Percentiles rank a stretch among this genome's conserved stretches.
These are phyloP conservation scores for Acestrorhynchus altus DNA, from an alignment of 2,797 vertebrate species.

Conservation along the genomic window DNA sequence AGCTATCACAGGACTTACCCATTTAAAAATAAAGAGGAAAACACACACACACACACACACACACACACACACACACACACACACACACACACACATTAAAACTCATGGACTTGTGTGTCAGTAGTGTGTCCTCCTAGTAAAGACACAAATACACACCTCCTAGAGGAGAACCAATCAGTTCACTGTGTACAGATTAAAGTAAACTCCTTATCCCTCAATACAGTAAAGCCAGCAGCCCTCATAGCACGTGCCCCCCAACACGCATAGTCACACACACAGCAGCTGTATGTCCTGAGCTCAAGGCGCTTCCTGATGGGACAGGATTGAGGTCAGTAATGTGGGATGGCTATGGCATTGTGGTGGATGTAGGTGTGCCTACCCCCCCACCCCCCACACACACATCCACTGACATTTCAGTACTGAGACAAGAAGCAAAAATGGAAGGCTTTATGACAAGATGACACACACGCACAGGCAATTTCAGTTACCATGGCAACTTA, in stretches of 20 bases:
- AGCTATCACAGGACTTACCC: not conserved
- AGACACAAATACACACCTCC: not conserved
- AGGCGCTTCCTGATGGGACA: conserved; percentile 24
- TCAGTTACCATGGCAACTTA: conserved; percentile 45
- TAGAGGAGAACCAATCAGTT: conserved; percentile 6
- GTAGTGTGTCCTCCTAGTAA: not conserved
- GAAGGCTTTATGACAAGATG: conserved; percentile 19
- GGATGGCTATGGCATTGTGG: conserved; percentile 6
- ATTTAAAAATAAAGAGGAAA: not conserved
- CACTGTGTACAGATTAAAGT: conserved; percentile 43
- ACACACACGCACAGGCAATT: conserved; percentile 3
- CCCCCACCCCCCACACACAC: not conserved
- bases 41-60: not conserved
- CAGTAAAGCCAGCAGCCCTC: conserved; percentile 15
- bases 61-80: not conserved
- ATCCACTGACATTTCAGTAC: not conserved
- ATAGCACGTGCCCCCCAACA: not conserved
- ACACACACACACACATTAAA: not conserved
- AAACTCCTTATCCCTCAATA: conserved; percentile 42
- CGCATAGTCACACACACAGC: conserved; percentile 18
- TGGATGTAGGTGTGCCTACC: conserved; percentile 7
- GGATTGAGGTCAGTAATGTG: conserved; percentile 36
- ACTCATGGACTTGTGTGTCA: not conserved
- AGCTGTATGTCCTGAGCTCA: conserved; percentile 11
- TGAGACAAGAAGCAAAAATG: conserved; percentile 6